These are phyloP conservation scores for Dermolepida albohirtum DNA, from an alignment of 2,888 invertebrate species.

Conservation along the genomic window DNA sequence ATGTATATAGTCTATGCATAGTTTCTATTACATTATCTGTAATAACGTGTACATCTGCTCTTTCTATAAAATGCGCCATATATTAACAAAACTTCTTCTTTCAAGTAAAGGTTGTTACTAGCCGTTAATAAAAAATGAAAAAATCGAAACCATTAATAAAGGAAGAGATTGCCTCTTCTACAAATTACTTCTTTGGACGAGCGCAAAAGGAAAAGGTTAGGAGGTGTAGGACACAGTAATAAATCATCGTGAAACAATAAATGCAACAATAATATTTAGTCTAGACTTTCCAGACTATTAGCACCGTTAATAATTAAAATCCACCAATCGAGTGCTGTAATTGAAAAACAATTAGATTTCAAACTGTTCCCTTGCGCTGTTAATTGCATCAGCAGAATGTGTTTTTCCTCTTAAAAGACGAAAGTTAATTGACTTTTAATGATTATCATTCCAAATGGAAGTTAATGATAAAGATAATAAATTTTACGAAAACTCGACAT, in stretches of 20 bases:
- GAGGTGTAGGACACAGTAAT: slow-evolving; percentile 50
- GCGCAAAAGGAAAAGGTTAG: slow-evolving; percentile 37
- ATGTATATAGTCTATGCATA: no score
- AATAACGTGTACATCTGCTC: no score
- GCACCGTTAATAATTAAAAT: slow-evolving; percentile 20
- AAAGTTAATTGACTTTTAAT: no score
- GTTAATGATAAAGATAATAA: background rate
- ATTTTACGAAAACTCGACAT: no score
- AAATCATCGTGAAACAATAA: slow-evolving; percentile 49
- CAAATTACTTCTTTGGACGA: slow-evolving; percentile 46
- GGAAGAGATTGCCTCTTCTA: slow-evolving; percentile 36
- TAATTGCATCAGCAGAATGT: slow-evolving; percentile 15
- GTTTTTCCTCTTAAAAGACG: no score
- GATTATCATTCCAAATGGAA: background rate
- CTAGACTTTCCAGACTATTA: slow-evolving; percentile 39
- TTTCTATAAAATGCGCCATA: background rate
- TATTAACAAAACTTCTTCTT: background rate
- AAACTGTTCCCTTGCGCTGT: background rate
- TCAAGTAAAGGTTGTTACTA: slow-evolving; percentile 6
- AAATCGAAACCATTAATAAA: slow-evolving; percentile 2
- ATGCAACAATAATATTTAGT: slow-evolving; percentile 46
- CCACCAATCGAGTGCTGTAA: slow-evolving; percentile 16
- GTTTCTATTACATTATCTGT: no score
- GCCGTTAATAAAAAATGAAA: background rate
- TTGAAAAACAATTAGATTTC: slow-evolving; percentile 29